These are phyloP conservation scores for Drosophila aldrichi DNA, from an alignment of 2,888 invertebrate genomes.

Conservation along the genomic window DNA sequence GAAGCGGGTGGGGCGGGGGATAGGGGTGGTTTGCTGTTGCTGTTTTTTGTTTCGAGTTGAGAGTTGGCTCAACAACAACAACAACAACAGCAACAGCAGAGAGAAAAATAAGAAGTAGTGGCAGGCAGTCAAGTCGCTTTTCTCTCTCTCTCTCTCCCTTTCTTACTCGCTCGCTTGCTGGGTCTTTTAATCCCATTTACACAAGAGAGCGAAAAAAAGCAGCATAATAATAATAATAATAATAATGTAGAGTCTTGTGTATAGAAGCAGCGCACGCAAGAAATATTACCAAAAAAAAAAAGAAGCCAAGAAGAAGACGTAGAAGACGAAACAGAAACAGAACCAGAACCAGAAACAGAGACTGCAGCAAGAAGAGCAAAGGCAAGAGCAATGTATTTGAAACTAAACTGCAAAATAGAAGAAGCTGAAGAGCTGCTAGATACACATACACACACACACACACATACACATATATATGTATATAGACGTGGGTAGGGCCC, in stretches of 20 bases:
- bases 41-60: conserved; percentile 58
- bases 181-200: conserved; percentile 57
- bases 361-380: conserved; percentile 32
- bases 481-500: not conserved
- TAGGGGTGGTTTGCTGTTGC: conserved; percentile 37
- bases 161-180: conserved; percentile 17
- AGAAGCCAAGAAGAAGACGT: conserved; percentile 31
- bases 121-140: conserved; percentile 9
- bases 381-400: conserved; percentile 69
- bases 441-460: not conserved
- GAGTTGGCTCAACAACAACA: conserved; percentile 44
- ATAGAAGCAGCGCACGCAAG: conserved; percentile 55
- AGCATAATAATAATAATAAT: conserved; percentile 63
- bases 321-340: conserved; percentile 14
- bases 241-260: conserved; percentile 75
- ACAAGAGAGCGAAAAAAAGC: conserved; percentile 43
- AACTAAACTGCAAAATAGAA: conserved; percentile 80
- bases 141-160: conserved; percentile 13
- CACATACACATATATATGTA: not conserved
- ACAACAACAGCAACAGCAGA: conserved; percentile 25
- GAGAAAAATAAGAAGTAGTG: conserved; percentile 1
- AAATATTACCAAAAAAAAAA: conserved; percentile 39
- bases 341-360: conserved; percentile 17
- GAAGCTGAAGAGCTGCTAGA: conserved; percentile 20
- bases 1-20: not conserved